These are phyloP conservation scores for Dichetophora obliterata DNA, from an alignment of 2,888 invertebrate species.

Conservation along the genomic window DNA sequence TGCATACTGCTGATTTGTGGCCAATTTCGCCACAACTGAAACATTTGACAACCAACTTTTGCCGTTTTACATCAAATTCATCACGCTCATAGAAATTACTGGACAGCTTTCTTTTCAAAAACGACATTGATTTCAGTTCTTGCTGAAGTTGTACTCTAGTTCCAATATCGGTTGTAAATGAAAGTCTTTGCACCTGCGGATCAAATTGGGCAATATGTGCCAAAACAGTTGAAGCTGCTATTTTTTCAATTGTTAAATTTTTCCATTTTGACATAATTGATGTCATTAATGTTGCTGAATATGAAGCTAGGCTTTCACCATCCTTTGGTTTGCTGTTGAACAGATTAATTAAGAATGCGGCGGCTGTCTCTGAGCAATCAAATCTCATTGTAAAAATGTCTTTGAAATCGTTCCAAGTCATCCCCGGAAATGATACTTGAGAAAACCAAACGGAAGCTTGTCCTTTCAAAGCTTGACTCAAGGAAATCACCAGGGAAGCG, in stretches of 20 bases:
- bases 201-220: too few relatives aligned
- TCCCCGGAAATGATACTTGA: too few relatives aligned
- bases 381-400: too few relatives aligned
- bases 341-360: too few relatives aligned
- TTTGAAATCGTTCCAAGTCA: too few relatives aligned
- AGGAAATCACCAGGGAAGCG: too few relatives aligned
- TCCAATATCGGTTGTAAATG: not conserved
- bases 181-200: not conserved
- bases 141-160: conserved; percentile 1
- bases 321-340: not conserved
- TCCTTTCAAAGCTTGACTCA: too few relatives aligned
- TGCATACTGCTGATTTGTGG: not conserved
- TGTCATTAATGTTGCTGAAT: too few relatives aligned
- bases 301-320: not conserved
- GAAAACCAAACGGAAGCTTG: too few relatives aligned
- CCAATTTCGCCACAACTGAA: not conserved
- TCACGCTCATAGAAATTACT: conserved; percentile 11
- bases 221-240: conserved; percentile 4
- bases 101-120: conserved; percentile 15
- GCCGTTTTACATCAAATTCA: not conserved
- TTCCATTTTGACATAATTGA: not conserved
- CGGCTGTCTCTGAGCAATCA: too few relatives aligned
- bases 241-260: not conserved
- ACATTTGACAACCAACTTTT: not conserved
- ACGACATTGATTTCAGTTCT: not conserved